Conservation (phyloP, 2,113 vertebrate genomes). For the Cynopterus brachyotis region DNA sequence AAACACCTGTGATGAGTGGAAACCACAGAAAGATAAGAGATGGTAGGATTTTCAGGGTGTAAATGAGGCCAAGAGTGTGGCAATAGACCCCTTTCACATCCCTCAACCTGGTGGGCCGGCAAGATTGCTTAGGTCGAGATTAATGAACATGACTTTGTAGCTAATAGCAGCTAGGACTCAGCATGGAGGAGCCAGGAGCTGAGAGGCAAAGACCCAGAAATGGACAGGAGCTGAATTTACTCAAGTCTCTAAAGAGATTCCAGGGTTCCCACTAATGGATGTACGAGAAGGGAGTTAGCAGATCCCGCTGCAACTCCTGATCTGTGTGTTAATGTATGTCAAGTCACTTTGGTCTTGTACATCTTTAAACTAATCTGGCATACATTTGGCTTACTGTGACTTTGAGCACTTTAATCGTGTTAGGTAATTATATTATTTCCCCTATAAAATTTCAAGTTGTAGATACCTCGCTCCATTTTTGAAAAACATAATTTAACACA, state of each 20-base stretch:
- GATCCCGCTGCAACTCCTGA: background rate
- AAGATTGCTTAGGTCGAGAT: background rate
- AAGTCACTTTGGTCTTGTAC: background rate
- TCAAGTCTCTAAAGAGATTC: background rate
- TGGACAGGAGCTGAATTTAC: rapidly evolving
- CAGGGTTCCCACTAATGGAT: background rate
- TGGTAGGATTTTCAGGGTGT: background rate
- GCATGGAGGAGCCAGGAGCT: background rate
- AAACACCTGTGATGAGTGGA: background rate
- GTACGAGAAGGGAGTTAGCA: background rate
- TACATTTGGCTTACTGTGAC: background rate
- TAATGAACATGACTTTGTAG: background rate
- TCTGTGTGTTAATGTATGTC: background rate
- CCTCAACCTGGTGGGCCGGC: background rate
- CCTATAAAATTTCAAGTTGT: background rate
- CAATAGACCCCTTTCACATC: background rate
- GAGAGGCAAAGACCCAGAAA: background rate
- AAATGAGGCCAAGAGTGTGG: background rate
- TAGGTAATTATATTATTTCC: background rate
- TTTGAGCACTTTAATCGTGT: background rate
- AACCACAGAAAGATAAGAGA: background rate
- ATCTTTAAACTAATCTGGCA: background rate
- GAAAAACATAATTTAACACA: background rate
- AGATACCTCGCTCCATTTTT: background rate
- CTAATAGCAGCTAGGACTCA: background rate